Evolutionary conservation across 2,113 vertebrate species (phyloP), one percentile per base, ranked within the genome.

Genomic region (Toxotes chatareus): DNA sequence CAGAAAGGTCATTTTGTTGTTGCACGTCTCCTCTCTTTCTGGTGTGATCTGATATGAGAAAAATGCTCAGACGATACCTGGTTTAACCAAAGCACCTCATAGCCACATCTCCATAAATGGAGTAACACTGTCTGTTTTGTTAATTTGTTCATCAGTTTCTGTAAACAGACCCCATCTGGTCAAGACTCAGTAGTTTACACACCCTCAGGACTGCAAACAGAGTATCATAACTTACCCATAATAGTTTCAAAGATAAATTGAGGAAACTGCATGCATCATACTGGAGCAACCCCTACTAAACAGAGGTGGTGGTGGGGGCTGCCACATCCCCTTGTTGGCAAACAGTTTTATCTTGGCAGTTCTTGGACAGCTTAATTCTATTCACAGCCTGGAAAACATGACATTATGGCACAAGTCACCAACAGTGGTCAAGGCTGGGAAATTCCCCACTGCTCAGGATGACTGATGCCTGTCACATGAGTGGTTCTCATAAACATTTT

Each of bases 1-100:
- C 55, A 36, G 42, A 78, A 74, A 71, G 73, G 76, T 88, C 80
- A 66, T 51, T 4, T 9, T 38, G 31, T 57, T 77, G 46, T 57
- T 79, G 16, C 21, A 7, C 19, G n/a, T 65, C 73, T 76, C 68
- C 42, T 53, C 55, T 61, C 7, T 51, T n/a, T 69, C 44, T 42
- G 53, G n/a, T 64, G 36, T 23, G 51, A 87, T 59, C 12, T 46
- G 3, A 87, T 59, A 14, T 46, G 3, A 64, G 36, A 32, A 42
- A 34, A 64, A 23, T n/a, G 61, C 65, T 44, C 56, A 73, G 23
- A 31, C 1, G 4, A 44, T 36, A 10, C 36, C n/a, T 59, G 63
- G 16, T 82, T 60, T 13, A 59, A 23, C 27, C 19, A 46, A 23
- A 69, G 0, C 0, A 66, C 44, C 69, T 51, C 36, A 5, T 11